Base-by-base conservation (phyloP, 2,113 vertebrate genomes). In the Puffinus mauretanicus region DNA sequence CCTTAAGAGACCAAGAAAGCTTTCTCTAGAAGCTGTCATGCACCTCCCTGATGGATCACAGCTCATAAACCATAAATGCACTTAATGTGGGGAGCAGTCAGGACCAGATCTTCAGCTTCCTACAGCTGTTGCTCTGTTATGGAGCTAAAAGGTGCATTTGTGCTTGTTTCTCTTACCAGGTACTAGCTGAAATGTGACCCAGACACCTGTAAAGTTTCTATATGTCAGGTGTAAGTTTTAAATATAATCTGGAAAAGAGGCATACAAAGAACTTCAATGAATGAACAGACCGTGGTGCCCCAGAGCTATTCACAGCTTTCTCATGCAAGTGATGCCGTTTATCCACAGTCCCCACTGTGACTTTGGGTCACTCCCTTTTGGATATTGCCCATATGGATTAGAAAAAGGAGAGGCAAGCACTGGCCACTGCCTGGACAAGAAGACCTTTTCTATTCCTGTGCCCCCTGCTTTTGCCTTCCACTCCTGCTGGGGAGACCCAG, bases 41-140 rank as follows among this genome's bases (percentile, higher is more conserved):
- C 86, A 51, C 60, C 73, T 93, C 83, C 77, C 66, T 92, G 90
- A 97, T 96, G 92, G 95, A 96, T 97, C 80, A 87, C 92, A 2
- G 54, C 91, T 94, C 95, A 82, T 88, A 94, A 76, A 84, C 88
- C 94, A 93, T 91, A 91, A 96, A 85, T 77, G 88, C 81, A 94
- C 44, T 96, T 92, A 91, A 64, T 54, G 84, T 0, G 62, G 83
- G 91, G 94, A 83, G 55, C 94, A 91, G 83, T 29, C 82, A 89
- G 66, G 73, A 90, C 54, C 80, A 77, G 86, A 55, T 76, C 88
- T 84, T 38, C 61, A 67, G 69, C 66, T 79, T 92, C 88, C 83
- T 61, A 5, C 66, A 81, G 79, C 83, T 81, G 51, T 72, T 70
- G 78, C 75, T 85, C 65, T 44, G 36, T 47, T 80, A 25, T 0